Evolutionary conservation across 2,888 invertebrate species (phyloP).

Genomic region (Ceramica pisi): DNA sequence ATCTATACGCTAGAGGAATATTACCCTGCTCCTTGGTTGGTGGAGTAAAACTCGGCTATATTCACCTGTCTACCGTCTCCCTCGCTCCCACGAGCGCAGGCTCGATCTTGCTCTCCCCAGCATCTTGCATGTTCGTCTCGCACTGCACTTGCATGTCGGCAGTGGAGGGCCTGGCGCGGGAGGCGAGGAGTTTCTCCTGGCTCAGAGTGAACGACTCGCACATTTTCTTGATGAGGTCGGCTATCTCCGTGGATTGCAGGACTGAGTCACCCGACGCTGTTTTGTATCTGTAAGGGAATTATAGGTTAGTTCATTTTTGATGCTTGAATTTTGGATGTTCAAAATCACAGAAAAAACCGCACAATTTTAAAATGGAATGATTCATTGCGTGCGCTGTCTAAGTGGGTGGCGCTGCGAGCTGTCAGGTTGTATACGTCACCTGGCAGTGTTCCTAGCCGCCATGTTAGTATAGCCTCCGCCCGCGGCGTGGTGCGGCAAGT

Average conservation of each 20-base stretch:
- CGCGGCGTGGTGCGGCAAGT: slow-evolving; percentile 74
- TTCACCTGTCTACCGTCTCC: slow-evolving; percentile 59
- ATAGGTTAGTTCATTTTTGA: neutral
- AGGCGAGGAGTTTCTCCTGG: slow-evolving; percentile 78
- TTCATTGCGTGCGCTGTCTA: too few relatives aligned
- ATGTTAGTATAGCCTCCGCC: slow-evolving; percentile 79
- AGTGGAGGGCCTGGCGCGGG: slow-evolving; percentile 68
- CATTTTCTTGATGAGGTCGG: slow-evolving; percentile 85
- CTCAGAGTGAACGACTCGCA: slow-evolving; percentile 82
- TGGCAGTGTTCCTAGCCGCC: slow-evolving; percentile 76
- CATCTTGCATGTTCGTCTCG: slow-evolving; percentile 45
- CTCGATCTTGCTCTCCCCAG: neutral
- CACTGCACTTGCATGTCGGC: slow-evolving; percentile 85
- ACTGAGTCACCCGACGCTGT: slow-evolving; percentile 82
- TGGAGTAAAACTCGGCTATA: too few relatives aligned
- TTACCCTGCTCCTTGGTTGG: too few relatives aligned
- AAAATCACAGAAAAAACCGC: neutral
- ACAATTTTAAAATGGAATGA: neutral
- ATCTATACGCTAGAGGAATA: too few relatives aligned
- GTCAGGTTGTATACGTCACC: neutral
- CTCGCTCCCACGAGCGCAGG: slow-evolving; percentile 18
- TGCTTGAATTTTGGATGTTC: neutral
- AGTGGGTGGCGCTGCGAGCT: too few relatives aligned
- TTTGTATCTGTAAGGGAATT: slow-evolving; percentile 77
- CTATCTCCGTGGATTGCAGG: slow-evolving; percentile 81